Conservation (phyloP, 2,888 invertebrate species). For the Heliothis peltigera region DNA sequence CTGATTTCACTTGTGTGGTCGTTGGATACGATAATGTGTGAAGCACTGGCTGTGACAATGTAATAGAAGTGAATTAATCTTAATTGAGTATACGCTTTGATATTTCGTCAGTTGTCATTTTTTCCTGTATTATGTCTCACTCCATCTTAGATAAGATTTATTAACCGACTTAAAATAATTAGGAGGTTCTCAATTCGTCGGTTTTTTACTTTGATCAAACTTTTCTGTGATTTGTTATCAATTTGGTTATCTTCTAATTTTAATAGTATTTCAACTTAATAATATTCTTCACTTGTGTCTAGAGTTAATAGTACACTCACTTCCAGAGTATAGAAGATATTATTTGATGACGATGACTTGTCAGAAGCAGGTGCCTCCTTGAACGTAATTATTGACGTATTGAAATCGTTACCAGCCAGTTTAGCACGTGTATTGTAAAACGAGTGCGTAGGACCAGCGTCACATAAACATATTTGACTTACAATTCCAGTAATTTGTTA, state of each 20-base stretch:
- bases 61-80: conserved; percentile 47
- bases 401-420: neutral
- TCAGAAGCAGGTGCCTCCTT: neutral
- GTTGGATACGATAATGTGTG: conserved; percentile 39
- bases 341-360: neutral
- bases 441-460: neutral
- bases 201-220: too few species aligned
- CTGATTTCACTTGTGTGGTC: conserved; percentile 63
- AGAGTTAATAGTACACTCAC: neutral
- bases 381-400: neutral
- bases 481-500: conserved; percentile 17
- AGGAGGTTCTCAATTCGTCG: too few species aligned
- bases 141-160: too few species aligned
- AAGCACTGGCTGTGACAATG: conserved; percentile 51
- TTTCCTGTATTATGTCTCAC: neutral
- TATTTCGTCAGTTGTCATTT: neutral
- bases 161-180: too few species aligned
- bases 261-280: too few species aligned
- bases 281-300: neutral
- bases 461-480: neutral
- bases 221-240: too few species aligned
- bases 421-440: neutral
- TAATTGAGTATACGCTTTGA: conserved; percentile 34
- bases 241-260: too few species aligned
- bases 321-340: neutral